Base-by-base conservation (phyloP, 2,888 invertebrate species). In the Polydrusus cervinus region DNA sequence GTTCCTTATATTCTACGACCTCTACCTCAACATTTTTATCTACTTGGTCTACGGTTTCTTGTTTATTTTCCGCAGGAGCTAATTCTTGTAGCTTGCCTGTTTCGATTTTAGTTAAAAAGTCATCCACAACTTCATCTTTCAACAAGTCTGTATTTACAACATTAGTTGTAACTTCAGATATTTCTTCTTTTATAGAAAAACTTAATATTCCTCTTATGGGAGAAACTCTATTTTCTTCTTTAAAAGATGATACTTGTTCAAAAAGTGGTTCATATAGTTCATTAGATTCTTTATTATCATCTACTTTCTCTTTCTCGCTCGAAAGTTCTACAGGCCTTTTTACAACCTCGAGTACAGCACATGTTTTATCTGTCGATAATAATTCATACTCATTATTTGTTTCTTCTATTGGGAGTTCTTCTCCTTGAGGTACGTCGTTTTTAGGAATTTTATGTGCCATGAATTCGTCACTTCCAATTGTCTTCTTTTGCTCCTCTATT, bases 331-430 rank as follows among this genome's bases (percentile, higher is more conserved):
- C 5, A 38, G 79, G 68, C 66, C 74, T 72, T 16, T 77, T 74
- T 30, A 79, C 60, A 30, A 78, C 78, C 73, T 83, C 82, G 13
- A 81, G 34, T 34, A 9, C 34, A 34, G 34, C 7, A 25, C 3
- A 25, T 5, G 25, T 25, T 25, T 25, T 25, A 25, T 25, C 5
- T 25, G 5, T n/a, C n/a, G n/a, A n/a, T n/a, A n/a, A n/a, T n/a
- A n/a, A n/a, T n/a, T n/a, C n/a, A n/a, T n/a, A n/a, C n/a, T n/a
- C n/a, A n/a, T n/a, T n/a, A n/a, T n/a, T n/a, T 30, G 3, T 7
- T 30, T 30, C 3, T 30, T 30, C 30, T 30, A 30, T 30, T 5
- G 30, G 30, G 30, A 40, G 13, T 40, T 40, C 9, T 40, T 40
- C 13, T 40, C 9, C 40, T 40, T 11, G 40, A 30, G 30, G 3